phyloP scores from a whole-genome alignment of 2,113 vertebrate genomes.

The Hemiscyllium ocellatum region DNA sequence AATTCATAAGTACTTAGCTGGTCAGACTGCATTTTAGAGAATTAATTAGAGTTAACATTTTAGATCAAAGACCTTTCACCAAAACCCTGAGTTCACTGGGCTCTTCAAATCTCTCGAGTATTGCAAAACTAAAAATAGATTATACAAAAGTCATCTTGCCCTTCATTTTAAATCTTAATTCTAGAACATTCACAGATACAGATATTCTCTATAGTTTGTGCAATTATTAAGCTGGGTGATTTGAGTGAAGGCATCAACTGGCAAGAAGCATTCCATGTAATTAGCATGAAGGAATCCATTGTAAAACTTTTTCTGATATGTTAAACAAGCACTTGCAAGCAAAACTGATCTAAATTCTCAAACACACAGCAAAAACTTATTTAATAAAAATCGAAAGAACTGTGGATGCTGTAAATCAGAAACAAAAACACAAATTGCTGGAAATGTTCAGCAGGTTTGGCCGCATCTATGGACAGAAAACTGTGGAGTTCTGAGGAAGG shows the following conservation, averaged over 20 bases:
- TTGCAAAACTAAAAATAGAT: background rate
- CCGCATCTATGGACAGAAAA: no score
- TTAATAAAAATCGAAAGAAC: no score
- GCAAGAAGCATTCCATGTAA: background rate
- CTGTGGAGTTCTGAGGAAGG: no score
- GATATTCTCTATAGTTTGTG: background rate
- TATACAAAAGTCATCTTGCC: background rate
- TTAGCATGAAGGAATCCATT: background rate
- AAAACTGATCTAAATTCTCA: background rate
- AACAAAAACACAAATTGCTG: no score
- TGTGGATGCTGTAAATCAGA: no score
- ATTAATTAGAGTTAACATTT: background rate
- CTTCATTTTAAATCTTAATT: background rate
- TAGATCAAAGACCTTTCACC: background rate
- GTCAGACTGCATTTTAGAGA: background rate
- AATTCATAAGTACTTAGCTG: background rate
- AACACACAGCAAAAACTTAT: background rate
- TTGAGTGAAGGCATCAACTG: background rate
- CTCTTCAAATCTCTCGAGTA: background rate
- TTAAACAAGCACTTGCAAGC: background rate
- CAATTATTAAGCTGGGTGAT: background rate
- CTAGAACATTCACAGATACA: background rate
- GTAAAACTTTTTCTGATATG: background rate
- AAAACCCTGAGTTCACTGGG: background rate
- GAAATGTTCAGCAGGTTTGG: no score